These are phyloP conservation scores for Vanessa atalanta DNA, from an alignment of 1,140 invertebrate genomes.

Conservation along the genomic window DNA sequence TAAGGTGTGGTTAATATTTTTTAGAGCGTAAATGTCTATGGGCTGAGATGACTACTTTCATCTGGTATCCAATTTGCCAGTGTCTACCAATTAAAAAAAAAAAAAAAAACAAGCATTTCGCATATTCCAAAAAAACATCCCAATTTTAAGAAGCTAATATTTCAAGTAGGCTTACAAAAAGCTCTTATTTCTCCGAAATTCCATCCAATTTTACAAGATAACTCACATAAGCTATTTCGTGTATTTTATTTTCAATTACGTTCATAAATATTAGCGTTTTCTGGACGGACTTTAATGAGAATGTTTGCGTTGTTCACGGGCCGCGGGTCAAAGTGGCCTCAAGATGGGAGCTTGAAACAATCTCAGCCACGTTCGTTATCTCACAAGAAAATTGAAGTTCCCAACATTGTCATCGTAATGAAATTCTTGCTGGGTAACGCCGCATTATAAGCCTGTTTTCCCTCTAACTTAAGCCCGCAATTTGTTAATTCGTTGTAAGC, in stretches of 20 bases:
- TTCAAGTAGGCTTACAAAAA: neutral
- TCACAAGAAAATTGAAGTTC: slow-evolving; percentile 67
- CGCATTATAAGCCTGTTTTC: slow-evolving; percentile 47
- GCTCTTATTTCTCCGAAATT: slow-evolving; percentile 9
- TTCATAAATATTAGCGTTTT: slow-evolving; percentile 38
- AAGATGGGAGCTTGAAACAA: slow-evolving; percentile 66
- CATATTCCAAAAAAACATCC: neutral
- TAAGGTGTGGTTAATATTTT: too few relatives aligned
- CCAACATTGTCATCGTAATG: slow-evolving; percentile 73
- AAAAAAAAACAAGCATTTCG: too few relatives aligned
- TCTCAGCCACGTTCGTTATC: slow-evolving; percentile 66
- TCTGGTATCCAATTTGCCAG: too few relatives aligned
- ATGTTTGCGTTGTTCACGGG: slow-evolving; percentile 65
- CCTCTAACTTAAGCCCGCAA: slow-evolving; percentile 30
- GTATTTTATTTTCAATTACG: slow-evolving; percentile 41
- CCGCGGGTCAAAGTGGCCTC: slow-evolving; percentile 71
- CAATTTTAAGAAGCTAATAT: slow-evolving; percentile 1
- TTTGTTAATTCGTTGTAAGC: slow-evolving; percentile 38
- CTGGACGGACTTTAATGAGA: slow-evolving; percentile 58
- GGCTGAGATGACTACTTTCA: too few relatives aligned
- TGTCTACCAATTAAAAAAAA: too few relatives aligned
- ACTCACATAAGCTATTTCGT: slow-evolving; percentile 23
- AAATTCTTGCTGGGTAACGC: slow-evolving; percentile 63
- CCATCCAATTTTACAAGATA: slow-evolving; percentile 15
- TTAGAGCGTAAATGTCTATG: too few relatives aligned